Percentiles rank a stretch among this genome's conserved stretches.
Evolutionary conservation across 2,113 vertebrate genomes (phyloP).

Genomic region (Notarius lentiginosus): DNA sequence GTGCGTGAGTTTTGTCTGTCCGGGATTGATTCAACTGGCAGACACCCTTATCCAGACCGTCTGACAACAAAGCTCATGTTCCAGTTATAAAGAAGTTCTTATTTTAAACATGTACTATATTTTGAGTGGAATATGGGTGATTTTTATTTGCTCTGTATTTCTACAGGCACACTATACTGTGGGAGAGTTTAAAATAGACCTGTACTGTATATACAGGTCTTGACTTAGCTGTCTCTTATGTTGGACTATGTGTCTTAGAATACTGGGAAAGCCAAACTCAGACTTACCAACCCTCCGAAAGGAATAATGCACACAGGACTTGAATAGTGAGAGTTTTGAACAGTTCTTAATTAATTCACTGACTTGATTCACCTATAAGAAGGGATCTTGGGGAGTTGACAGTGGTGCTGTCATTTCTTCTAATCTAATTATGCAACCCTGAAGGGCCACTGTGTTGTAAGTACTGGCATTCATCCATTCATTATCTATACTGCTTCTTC

Average conservation of each 20-base stretch:
- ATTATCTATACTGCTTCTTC: no score
- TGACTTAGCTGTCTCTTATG: neutral
- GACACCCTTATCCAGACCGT: neutral
- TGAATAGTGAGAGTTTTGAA: neutral
- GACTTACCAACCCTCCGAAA: neutral
- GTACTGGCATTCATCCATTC: neutral
- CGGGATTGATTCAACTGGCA: neutral
- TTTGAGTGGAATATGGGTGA: neutral
- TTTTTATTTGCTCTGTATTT: neutral
- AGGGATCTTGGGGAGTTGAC: constrained; percentile 12
- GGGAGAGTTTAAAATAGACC: neutral
- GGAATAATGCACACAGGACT: neutral
- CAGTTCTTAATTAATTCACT: constrained; percentile 27
- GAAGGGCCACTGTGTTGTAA: neutral
- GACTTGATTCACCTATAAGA: constrained; percentile 16
- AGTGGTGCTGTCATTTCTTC: neutral
- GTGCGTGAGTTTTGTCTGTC: neutral
- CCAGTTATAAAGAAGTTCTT: neutral
- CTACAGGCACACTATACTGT: neutral
- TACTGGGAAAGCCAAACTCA: neutral
- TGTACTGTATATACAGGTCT: neutral
- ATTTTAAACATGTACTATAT: neutral
- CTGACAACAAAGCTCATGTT: neutral
- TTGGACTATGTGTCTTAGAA: neutral
- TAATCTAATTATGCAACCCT: neutral